Evolutionary conservation across 2,888 invertebrate genomes (phyloP).

Genomic region (Pollenia labialis): DNA sequence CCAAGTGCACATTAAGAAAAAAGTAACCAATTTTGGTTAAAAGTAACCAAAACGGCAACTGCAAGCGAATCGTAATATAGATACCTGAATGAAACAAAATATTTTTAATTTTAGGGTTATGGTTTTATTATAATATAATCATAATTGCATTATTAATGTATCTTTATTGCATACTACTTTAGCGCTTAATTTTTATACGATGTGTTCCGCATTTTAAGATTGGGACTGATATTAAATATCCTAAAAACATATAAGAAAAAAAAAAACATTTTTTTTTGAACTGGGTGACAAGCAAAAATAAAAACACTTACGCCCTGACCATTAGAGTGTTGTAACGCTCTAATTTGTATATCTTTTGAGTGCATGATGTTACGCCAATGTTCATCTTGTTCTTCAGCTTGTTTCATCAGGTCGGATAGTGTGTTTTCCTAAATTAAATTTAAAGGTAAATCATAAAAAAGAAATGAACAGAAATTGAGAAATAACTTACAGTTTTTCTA

Average conservation of each 20-base stretch:
- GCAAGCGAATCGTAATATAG: too few relatives aligned
- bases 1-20: too few relatives aligned
- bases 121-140: constrained; percentile 71
- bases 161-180: constrained; percentile 76
- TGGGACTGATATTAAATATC: constrained; percentile 81
- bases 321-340: constrained; percentile 82
- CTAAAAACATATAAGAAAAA: constrained; percentile 74
- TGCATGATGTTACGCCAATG: constrained; percentile 83
- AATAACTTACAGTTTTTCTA: constrained; percentile 89
- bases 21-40: too few relatives aligned
- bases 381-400: constrained; percentile 83
- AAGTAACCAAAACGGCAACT: too few relatives aligned
- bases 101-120: constrained; percentile 64
- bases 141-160: constrained; percentile 73
- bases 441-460: constrained; percentile 50
- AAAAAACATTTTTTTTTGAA: neutral
- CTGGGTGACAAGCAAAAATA: neutral
- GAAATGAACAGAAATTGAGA: constrained; percentile 3
- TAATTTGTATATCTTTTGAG: constrained; percentile 83
- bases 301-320: constrained; percentile 80
- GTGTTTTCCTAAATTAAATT: constrained; percentile 80
- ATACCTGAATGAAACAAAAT: constrained; percentile 8
- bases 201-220: constrained; percentile 74
- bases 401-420: constrained; percentile 82
- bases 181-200: constrained; percentile 79